Conservation (phyloP, 2,797 vertebrate species). For the Micromesistius poutassou region DNA sequence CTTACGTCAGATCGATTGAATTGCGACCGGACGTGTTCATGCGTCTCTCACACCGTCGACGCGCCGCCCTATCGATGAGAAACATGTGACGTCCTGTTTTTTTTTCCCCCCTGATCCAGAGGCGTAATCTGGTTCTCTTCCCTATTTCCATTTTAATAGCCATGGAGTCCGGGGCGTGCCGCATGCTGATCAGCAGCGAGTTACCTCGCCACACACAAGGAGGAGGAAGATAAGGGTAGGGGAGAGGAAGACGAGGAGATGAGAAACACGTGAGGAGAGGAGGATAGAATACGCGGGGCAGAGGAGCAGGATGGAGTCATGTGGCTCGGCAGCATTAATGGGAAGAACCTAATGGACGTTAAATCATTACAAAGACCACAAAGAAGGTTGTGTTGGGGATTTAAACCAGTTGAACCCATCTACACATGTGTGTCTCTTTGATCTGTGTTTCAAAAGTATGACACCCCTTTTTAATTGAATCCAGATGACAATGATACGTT, state of each 20-base stretch:
- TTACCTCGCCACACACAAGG: constrained; percentile 10
- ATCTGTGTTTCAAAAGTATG: not conserved
- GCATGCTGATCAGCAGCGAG: constrained; percentile 67
- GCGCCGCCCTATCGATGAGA: not conserved
- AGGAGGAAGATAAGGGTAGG: constrained; percentile 9
- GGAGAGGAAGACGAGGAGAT: constrained; percentile 14
- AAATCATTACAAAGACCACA: not conserved
- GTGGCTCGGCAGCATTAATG: not conserved
- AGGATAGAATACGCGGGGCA: not conserved
- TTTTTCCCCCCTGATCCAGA: constrained; percentile 31
- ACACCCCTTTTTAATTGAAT: not conserved
- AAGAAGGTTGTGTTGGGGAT: not conserved
- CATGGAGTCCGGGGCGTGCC: constrained; percentile 60
- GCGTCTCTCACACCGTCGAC: not conserved
- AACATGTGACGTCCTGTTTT: not conserved
- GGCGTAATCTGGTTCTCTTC: constrained; percentile 58
- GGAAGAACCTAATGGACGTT: not conserved
- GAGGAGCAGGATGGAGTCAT: not conserved
- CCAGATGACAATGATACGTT: not conserved
- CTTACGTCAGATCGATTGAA: not conserved
- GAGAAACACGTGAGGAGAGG: not conserved
- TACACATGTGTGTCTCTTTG: not conserved
- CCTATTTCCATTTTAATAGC: constrained; percentile 78
- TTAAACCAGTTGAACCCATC: not conserved
- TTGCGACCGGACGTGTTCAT: not conserved